Conservation (phyloP, 2,888 invertebrate species). For the Drosophila subquinaria region DNA sequence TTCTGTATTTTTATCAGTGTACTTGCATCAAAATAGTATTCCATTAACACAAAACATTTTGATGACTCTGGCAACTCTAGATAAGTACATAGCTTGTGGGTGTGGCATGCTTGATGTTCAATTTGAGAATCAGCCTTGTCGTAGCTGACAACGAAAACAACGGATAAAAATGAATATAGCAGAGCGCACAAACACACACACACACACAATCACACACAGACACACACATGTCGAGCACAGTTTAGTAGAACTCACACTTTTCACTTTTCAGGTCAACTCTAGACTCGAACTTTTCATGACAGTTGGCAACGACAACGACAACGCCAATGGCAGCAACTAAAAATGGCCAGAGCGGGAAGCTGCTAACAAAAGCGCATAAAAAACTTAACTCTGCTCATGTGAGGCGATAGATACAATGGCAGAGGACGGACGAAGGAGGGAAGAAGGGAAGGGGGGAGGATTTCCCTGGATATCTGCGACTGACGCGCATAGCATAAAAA, state of each 20-base stretch:
- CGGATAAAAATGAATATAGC: conserved; percentile 44
- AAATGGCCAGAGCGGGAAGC: conserved; percentile 51
- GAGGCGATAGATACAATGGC: conserved; percentile 3
- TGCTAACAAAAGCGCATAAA: conserved; percentile 75
- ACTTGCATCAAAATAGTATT: conserved; percentile 10
- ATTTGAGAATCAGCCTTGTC: conserved; percentile 44
- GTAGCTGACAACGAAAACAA: conserved; percentile 16
- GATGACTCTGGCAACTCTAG: conserved; percentile 30
- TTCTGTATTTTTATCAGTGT: too few species aligned
- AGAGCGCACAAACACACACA: conserved; percentile 35
- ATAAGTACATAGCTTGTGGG: conserved; percentile 29
- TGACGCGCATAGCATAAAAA: conserved; percentile 75
- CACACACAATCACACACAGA: conserved; percentile 1
- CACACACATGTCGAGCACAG: conserved; percentile 3
- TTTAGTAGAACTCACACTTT: conserved; percentile 36
- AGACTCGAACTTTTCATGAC: conserved; percentile 77
- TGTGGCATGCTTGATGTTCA: conserved; percentile 48
- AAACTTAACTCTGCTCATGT: conserved; percentile 67
- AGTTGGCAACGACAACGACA: conserved; percentile 54
- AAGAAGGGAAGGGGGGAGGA: not conserved
- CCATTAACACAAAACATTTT: conserved; percentile 34
- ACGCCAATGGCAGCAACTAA: conserved; percentile 27
- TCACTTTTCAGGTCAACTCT: conserved; percentile 74
- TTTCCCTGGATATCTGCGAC: conserved; percentile 53
- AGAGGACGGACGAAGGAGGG: conserved; percentile 3